Percentiles rank a stretch among this genome's conserved stretches.
phyloP scores from a whole-genome alignment of 2,888 invertebrate species.

The Cephus sareptanus region DNA sequence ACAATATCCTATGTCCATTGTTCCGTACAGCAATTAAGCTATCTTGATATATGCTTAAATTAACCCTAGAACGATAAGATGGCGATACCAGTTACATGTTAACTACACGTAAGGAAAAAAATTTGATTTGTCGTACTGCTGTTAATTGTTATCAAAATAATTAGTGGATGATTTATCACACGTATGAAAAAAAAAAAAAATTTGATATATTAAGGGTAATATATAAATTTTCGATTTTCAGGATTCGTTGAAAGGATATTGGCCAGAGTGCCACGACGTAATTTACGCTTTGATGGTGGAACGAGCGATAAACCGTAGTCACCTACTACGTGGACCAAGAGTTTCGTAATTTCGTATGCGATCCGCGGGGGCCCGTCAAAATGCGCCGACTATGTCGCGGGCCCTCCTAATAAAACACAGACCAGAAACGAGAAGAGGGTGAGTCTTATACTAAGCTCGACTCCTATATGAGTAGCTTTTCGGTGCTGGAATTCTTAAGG shows the following conservation, averaged over 20 bases:
- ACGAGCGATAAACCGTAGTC: slow-evolving; percentile 39
- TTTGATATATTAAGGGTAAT: neutral
- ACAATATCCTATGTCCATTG: neutral
- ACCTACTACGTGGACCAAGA: slow-evolving; percentile 12
- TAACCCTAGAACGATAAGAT: too few species aligned
- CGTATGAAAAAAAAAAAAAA: neutral
- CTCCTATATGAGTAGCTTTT: slow-evolving; percentile 46
- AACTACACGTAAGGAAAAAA: too few species aligned
- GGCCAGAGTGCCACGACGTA: slow-evolving; percentile 7
- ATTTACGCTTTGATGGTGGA: slow-evolving; percentile 37
- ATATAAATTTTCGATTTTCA: neutral
- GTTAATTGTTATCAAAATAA: neutral
- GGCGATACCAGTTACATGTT: too few species aligned
- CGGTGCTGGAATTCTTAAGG: slow-evolving; percentile 49
- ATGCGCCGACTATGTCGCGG: slow-evolving; percentile 54
- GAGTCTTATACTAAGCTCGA: slow-evolving; percentile 17
- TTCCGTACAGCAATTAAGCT: neutral
- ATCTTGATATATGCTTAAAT: neutral
- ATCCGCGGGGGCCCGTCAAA: slow-evolving; percentile 53
- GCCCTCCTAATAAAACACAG: slow-evolving; percentile 49
- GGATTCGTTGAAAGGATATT: neutral
- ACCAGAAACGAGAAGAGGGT: slow-evolving; percentile 18
- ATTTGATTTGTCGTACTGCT: too few species aligned
- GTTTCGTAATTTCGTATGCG: slow-evolving; percentile 50
- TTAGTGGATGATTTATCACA: neutral